These are phyloP conservation scores for Spongia lamella DNA, from an alignment of 37 sponge, comb jelly and placozoan species.

Conservation along the genomic window DNA sequence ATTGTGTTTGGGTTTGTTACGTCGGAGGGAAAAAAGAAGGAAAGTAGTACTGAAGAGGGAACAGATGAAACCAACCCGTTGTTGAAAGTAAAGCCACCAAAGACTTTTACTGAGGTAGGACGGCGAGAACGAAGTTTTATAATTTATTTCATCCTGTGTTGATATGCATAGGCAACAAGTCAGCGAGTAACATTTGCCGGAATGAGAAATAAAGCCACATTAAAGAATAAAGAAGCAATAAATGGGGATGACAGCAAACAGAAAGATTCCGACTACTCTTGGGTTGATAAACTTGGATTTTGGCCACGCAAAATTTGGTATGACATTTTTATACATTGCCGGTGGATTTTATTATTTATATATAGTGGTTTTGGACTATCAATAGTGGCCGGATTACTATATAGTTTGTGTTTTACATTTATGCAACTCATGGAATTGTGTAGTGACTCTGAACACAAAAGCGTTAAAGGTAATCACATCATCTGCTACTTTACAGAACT, in stretches of 20 bases:
- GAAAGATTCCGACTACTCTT: slow-evolving; percentile 59
- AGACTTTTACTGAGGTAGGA: too few species aligned
- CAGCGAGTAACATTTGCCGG: not conserved
- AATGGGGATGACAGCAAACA: not conserved
- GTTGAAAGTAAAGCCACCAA: too few species aligned
- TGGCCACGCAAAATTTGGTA: slow-evolving; percentile 67
- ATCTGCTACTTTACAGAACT: not conserved
- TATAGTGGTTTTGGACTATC: slow-evolving; percentile 66
- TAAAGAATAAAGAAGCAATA: not conserved
- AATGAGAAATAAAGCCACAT: not conserved
- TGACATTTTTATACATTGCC: too few species aligned
- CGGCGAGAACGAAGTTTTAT: too few species aligned
- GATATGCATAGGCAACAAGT: too few species aligned
- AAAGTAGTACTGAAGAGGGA: not conserved
- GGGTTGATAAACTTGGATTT: slow-evolving; percentile 72
- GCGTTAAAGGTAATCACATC: slow-evolving; percentile 27
- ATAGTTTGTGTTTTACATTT: slow-evolving; percentile 49
- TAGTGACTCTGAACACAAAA: slow-evolving; percentile 42
- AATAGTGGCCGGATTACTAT: slow-evolving; percentile 65
- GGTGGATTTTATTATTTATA: too few species aligned
- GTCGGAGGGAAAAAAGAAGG: slow-evolving; percentile 37
- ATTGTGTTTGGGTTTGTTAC: slow-evolving; percentile 63
- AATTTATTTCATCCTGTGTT: too few species aligned
- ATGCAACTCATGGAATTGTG: slow-evolving; percentile 57
- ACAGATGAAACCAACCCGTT: too few species aligned